Evolutionary conservation across 2,113 vertebrate species (phyloP).

Genomic region (Corythoichthys haematopterus): DNA sequence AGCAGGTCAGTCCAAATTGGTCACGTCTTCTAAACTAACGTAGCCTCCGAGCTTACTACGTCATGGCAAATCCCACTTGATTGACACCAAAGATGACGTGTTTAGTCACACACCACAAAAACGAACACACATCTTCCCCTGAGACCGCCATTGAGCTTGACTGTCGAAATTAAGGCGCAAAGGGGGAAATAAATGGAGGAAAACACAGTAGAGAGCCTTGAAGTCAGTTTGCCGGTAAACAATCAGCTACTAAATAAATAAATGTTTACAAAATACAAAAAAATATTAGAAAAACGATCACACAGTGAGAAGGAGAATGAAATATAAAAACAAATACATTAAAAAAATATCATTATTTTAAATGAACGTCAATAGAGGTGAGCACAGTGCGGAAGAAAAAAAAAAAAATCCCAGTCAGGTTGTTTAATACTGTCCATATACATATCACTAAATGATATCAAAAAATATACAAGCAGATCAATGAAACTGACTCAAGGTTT

Average conservation of each 20-base stretch:
- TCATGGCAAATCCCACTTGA: neutral
- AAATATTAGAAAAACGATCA: constrained; percentile 12
- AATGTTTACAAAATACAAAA: constrained; percentile 56
- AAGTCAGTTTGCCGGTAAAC: constrained; percentile 65
- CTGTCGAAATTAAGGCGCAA: constrained; percentile 74
- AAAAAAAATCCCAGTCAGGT: constrained; percentile 37
- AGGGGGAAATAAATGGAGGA: constrained; percentile 52
- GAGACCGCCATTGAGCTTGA: constrained; percentile 75
- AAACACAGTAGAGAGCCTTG: constrained; percentile 69
- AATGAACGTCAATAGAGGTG: constrained; percentile 51
- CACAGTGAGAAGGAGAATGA: constrained; percentile 53
- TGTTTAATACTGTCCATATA: constrained; percentile 42
- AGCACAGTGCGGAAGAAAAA: constrained; percentile 62
- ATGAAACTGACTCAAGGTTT: neutral
- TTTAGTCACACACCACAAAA: constrained; percentile 18
- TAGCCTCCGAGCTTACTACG: neutral
- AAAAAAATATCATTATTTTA: constrained; percentile 4
- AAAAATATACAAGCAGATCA: constrained; percentile 24
- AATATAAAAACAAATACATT: constrained; percentile 20
- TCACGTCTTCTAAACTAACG: neutral
- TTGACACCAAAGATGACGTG: constrained; percentile 1
- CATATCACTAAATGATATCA: constrained; percentile 40
- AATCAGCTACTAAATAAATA: constrained; percentile 54
- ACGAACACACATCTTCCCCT: constrained; percentile 56
- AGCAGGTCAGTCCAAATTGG: constrained; percentile 19